Evolutionary conservation across 1,140 invertebrate genomes (phyloP), one percentile per base, ranked within the genome.

Genomic region (Leptinotarsa undecemlineata): DNA sequence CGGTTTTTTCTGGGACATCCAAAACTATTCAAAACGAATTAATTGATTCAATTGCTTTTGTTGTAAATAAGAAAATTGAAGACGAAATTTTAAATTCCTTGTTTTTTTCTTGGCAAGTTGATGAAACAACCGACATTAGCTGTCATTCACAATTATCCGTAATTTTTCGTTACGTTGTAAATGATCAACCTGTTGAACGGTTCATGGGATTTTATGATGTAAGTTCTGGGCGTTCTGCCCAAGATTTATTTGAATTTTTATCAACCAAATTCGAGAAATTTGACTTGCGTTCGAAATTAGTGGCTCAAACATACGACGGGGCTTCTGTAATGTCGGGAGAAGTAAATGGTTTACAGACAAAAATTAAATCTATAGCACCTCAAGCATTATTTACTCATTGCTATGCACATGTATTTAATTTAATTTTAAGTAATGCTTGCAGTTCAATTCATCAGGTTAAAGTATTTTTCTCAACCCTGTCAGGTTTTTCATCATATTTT

Each of bases 401-500:
- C 23, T 61, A 69, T 70, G 60, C 48, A 17, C 66, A 74, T 33
- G 21, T 3, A 62, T 74, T 69, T 61, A 73, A 73, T 66, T 62
- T 73, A 48, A 11, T 73, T 5, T 17, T 73, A 33, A 19, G 23
- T 15, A 57, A 73, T 19, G 71, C 61, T 13, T 67, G 33, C 47
- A 76, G 42, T 42, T 62, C 48, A 8, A 63, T 75, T 13, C 17
- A 66, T 20, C 61, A 64, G 68, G 60, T 64, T 17, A 19, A 57
- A 61, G 57, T 51, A 68, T 76, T 73, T 73, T 73, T 76, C 64
- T 11, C 19, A 23, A 73, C 11, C 60, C 67, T 70, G 21, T 73
- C 67, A 48, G 66, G 63, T 19, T 73, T 76, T 64, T 73, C 75
- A 11, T 20, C 66, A 4, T 76, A 48, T 67, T 76, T 76, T 68